Base-by-base conservation (phyloP, 2,888 invertebrate genomes). In the Acleris holmiana region DNA sequence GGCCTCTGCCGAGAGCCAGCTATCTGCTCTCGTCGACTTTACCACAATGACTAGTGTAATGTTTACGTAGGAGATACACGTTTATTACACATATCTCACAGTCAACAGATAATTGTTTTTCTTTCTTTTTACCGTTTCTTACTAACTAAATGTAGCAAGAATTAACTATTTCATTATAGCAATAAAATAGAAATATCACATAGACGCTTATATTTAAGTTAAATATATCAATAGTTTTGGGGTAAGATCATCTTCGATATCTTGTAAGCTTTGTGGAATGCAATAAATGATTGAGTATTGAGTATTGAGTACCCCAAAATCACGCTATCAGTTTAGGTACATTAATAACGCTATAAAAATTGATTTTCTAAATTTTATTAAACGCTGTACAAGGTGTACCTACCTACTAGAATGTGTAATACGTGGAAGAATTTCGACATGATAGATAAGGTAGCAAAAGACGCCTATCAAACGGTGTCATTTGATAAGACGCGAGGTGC, bases 371-470 rank as follows among this genome's bases (percentile, higher is more conserved):
- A 10, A 19, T 18, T 44, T 44, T 10, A n/a, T 23, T 21, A 44
- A 21, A 23, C n/a, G 13, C 10, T 13, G 67, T 71, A 59, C 61
- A 7, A 47, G 53, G 40, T 25, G n/a, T 55, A 21, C 15, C 50
- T 19, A 44, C 49, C 40, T 47, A 66, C 70, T 69, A 70, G 70
- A 73, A 71, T 83, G 82, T 84, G 76, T 80, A 82, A 83, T 88
- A 88, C 85, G 89, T 89, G 89, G 86, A 90, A 88, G 87, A 89
- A 91, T 92, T 92, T 91, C 90, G 88, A 91, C 91, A 91, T 82
- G 80, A 81, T 81, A 89, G 90, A 91, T 91, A 91, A 91, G 84
- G 82, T 80, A 77, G 82, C 78, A 76, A 81, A 78, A 84, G 85
- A 77, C 84, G 78, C 86, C 70, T 91, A 91, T 91, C 91, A 91